Base-by-base conservation (phyloP, 2,888 invertebrate species). In the Pilophorus perplexus region DNA sequence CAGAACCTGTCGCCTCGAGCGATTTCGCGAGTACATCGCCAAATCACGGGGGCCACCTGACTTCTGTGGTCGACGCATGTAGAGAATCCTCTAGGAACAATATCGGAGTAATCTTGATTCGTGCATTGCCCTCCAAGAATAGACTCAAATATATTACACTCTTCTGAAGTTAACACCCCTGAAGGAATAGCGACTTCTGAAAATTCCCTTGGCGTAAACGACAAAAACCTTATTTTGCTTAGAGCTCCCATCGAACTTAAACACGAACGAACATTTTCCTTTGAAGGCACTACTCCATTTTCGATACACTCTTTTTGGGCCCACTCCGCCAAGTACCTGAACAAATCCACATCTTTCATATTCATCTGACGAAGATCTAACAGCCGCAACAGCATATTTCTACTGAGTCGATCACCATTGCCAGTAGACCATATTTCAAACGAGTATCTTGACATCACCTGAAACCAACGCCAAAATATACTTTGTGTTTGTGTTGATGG, bases 321-420 rank as follows among this genome's bases (percentile, higher is more conserved):
- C 85, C 85, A 85, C 67, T 79, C 78, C 74, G 83, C 78, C 16
- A 81, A 79, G 73, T 79, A 77, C 69, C 78, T 78, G 38, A 83
- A 80, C 8, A 84, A 77, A 74, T 82, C 80, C 69, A 77, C 79
- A 77, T 83, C 81, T 65, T 75, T 75, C 69, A 81, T 79, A 74
- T 82, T 82, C 71, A 82, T 79, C 69, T 78, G 75, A 70, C 79
- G 75, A 73, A 80, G 78, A 72, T 79, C 78, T 64, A 84, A 77
- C 69, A 84, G 78, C 64, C 77, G 75, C 72, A 77, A 76, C 72
- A 84, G 75, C 62, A 82, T 82, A 54, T 77, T 73, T 40, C 75
- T 75, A 67, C 82, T 80, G 72, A 85, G 80, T 44, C 78, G 78
- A 67, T 79, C 46, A 27, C 28, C 82, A 71, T 79, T 64, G 38